Base-by-base conservation (phyloP, 1,140 invertebrate genomes). In the Euschistus heros region DNA sequence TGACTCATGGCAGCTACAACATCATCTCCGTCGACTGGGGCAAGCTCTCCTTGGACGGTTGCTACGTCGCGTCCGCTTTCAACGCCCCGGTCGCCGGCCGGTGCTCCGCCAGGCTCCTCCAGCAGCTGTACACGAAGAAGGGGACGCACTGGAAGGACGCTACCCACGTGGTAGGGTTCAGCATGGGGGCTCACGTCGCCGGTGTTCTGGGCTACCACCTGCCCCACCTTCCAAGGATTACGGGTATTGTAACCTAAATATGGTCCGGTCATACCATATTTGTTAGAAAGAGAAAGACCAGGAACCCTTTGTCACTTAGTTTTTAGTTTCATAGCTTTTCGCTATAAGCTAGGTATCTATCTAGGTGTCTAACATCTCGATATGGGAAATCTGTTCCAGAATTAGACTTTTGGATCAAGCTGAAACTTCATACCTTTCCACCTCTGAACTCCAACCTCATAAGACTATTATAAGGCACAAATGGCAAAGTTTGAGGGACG, bases 141-240 rank as follows among this genome's bases (percentile, higher is more conserved):
- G 20, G n/a, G 66, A 0, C n/a, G 24, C 2, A 60, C 73, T 27
- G 15, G 20, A 52, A 50, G 18, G 68, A 77, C 0, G 75, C 74
- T 17, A 75, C 85, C n/a, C 87, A 91, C 71, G 72, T 90, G 5
- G 79, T 91, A 42, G 87, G 85, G 0, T 87, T 89, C 72, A 89
- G 87, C 6, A 74, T 91, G 44, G 88, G 88, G 0, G 85, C 84
- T 6, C 87, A 91, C 65, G 78, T 89, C 30, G 81, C 86, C 2
- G 86, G 86, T 0, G 80, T 83, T 60, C 77, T 85, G 1, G 86
- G 68, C 8, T 7, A 37, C 18, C 22, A 59, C n/a, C 2, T 65
- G 7, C 18, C 17, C 2, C 2, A 22, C 0, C 0, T 18, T 1
- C 50, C 26, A 0, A n/a, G 27, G 46, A 63, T 50, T 1, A 33